Conservation (phyloP, 2,888 invertebrate genomes). For the Microplitis manilae region DNA sequence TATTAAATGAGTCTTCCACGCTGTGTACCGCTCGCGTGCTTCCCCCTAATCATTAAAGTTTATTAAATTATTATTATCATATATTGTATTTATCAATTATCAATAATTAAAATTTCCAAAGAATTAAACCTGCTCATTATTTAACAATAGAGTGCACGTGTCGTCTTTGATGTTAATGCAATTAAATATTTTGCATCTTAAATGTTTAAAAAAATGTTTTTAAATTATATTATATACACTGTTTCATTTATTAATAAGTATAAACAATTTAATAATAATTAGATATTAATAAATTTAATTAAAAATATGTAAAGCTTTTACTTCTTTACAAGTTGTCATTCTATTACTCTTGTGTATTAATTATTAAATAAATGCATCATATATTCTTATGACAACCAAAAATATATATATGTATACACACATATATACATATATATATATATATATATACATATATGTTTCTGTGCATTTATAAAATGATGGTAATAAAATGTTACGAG, state of each 20-base stretch:
- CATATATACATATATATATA: slow-evolving; percentile 61
- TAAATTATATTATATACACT: not conserved
- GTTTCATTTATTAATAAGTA: not conserved
- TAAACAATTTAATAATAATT: slow-evolving; percentile 5
- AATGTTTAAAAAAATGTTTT: not conserved
- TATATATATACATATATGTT: slow-evolving; percentile 63
- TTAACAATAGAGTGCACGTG: not conserved
- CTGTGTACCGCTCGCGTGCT: slow-evolving; percentile 49
- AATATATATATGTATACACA: slow-evolving; percentile 57
- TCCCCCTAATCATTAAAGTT: slow-evolving; percentile 24
- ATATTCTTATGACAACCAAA: not conserved
- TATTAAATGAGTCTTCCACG: slow-evolving; percentile 55
- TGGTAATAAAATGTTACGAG: slow-evolving; percentile 62
- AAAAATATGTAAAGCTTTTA: slow-evolving; percentile 46
- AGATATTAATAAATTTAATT: slow-evolving; percentile 9
- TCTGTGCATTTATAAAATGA: slow-evolving; percentile 66
- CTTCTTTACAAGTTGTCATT: slow-evolving; percentile 57
- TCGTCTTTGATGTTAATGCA: not conserved
- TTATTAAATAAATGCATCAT: slow-evolving; percentile 38
- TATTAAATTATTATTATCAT: slow-evolving; percentile 14
- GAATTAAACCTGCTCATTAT: not conserved
- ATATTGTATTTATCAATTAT: not conserved
- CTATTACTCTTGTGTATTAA: slow-evolving; percentile 55
- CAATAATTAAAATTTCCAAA: no score
- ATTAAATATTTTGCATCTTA: not conserved